These are phyloP conservation scores for Tragelaphus imberbis DNA, from an alignment of 2,113 vertebrate genomes.

Conservation along the genomic window DNA sequence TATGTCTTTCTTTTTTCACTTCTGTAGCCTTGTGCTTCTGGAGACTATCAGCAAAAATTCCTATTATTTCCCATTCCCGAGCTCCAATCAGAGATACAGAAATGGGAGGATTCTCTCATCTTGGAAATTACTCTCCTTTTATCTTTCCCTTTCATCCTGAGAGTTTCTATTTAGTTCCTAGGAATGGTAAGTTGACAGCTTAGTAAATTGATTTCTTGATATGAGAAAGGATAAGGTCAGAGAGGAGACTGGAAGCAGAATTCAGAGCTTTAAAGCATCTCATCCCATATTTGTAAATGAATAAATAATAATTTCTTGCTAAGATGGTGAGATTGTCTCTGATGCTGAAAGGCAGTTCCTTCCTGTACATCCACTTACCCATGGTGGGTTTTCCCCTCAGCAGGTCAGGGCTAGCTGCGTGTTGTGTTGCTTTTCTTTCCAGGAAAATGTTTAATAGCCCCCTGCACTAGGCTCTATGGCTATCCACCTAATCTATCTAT, in stretches of 20 bases:
- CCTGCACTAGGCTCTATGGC: neutral
- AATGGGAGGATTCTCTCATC: neutral
- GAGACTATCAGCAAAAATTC: neutral
- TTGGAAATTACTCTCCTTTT: neutral
- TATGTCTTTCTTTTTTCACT: neutral
- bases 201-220: neutral
- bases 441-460: neutral
- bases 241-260: neutral
- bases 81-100: neutral
- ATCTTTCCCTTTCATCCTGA: neutral
- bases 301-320: neutral
- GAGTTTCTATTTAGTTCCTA: neutral
- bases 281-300: neutral
- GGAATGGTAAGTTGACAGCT: neutral
- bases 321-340: neutral
- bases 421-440: neutral
- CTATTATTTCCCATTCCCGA: neutral
- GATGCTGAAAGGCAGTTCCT: neutral
- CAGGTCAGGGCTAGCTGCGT: neutral
- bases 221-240: neutral
- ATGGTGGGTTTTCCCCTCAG: neutral
- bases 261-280: slow-evolving; percentile 11
- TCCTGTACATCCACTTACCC: neutral
- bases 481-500: neutral
- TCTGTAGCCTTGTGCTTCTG: neutral